These are phyloP conservation scores for Saguinus imperator DNA, from an alignment of 2,113 vertebrate genomes.

Conservation along the genomic window DNA sequence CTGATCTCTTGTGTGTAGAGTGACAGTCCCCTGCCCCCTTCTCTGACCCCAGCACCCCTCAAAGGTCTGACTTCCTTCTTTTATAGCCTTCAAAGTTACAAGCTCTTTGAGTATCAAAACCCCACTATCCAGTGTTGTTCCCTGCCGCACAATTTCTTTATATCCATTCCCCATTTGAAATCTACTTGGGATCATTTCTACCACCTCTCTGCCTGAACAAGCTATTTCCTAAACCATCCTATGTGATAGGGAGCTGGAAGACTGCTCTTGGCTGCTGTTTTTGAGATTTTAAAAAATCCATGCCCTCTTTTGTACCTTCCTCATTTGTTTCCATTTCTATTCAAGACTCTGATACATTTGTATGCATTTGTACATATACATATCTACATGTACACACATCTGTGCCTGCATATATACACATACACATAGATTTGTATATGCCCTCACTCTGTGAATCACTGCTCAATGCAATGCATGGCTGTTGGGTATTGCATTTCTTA, in stretches of 20 bases:
- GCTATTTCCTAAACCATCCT: neutral
- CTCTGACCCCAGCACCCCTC: neutral
- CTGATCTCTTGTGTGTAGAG: neutral
- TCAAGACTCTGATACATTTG: neutral
- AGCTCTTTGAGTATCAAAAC: neutral
- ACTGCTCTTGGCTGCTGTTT: neutral
- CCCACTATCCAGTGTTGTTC: neutral
- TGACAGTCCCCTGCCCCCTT: neutral
- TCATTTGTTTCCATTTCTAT: neutral
- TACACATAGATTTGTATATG: neutral
- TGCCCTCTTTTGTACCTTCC: neutral
- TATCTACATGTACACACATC: neutral
- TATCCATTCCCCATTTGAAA: neutral
- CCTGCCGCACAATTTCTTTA: neutral
- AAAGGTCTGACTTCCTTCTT: neutral
- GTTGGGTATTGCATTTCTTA: neutral
- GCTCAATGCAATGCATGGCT: neutral
- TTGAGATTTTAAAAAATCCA: neutral
- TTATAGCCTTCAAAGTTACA: neutral
- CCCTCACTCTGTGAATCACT: neutral
- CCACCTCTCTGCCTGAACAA: neutral
- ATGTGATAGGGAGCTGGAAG: neutral
- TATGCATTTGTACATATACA: neutral
- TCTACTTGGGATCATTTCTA: neutral
- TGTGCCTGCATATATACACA: neutral